phyloP scores from a whole-genome alignment of 2,797 vertebrate species.

The Pseudomugil gertrudae region DNA sequence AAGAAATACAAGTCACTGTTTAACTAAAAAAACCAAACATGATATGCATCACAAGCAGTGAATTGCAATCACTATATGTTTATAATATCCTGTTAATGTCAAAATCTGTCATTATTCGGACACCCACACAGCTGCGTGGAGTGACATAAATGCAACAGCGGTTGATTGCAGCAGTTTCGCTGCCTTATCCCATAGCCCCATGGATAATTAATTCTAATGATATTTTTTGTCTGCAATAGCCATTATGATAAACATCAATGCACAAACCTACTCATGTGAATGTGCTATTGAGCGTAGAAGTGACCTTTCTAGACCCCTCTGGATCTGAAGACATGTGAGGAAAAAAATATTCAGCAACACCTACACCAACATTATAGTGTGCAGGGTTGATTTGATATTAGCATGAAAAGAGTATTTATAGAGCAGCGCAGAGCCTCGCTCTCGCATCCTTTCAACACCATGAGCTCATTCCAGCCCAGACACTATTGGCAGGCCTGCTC shows the following conservation, averaged over 20 bases:
- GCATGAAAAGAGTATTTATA: conserved; percentile 83
- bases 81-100: conserved; percentile 60
- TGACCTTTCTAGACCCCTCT: conserved; percentile 76
- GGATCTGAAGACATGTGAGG: conserved; percentile 66
- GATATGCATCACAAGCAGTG: conserved; percentile 28
- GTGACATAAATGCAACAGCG: conserved; percentile 58
- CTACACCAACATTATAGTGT: conserved; percentile 72
- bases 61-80: conserved; percentile 54
- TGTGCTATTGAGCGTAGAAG: conserved; percentile 76
- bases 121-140: conserved; percentile 41
- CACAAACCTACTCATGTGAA: conserved; percentile 67
- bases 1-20: conserved; percentile 20
- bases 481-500: conserved; percentile 80
- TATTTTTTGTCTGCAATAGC: conserved; percentile 71
- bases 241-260: conserved; percentile 78
- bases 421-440: conserved; percentile 63
- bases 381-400: conserved; percentile 78
- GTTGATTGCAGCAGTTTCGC: conserved; percentile 68
- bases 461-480: conserved; percentile 75
- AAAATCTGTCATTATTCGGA: conserved; percentile 61
- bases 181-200: conserved; percentile 69
- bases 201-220: conserved; percentile 81
- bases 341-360: conserved; percentile 65
- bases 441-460: conserved; percentile 61
- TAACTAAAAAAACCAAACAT: conserved; percentile 25